These are phyloP conservation scores for Tenthredo distinguenda DNA, from an alignment of 2,888 invertebrate species.

Conservation along the genomic window DNA sequence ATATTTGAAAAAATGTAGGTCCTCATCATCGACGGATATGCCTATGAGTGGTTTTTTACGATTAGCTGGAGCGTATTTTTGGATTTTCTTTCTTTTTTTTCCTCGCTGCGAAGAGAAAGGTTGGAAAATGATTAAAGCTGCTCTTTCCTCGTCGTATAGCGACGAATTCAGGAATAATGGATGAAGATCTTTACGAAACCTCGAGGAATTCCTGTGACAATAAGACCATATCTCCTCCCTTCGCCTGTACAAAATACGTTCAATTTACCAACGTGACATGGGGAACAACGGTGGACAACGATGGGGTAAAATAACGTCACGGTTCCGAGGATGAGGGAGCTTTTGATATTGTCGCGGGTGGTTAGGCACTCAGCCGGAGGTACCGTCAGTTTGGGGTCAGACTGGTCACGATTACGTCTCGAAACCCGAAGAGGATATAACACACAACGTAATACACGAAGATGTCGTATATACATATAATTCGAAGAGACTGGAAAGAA, in stretches of 20 bases:
- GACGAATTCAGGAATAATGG: background rate
- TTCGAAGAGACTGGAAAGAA: background rate
- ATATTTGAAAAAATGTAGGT: background rate
- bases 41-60: background rate
- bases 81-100: background rate
- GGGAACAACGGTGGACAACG: constrained; percentile 14
- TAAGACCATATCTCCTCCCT: background rate
- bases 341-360: constrained; percentile 44
- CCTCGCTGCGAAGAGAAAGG: background rate
- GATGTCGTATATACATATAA: background rate
- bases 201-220: background rate
- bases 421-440: constrained; percentile 8
- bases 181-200: background rate
- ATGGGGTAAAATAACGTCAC: constrained; percentile 44
- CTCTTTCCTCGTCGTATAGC: background rate
- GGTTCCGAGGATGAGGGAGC: constrained; percentile 33
- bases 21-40: background rate
- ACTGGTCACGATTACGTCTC: constrained; percentile 12
- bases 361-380: constrained; percentile 29
- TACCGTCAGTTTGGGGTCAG: background rate
- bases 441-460: background rate
- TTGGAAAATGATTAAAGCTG: background rate
- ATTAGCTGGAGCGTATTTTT: background rate
- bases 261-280: constrained; percentile 23
- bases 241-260: background rate